Conservation (phyloP, 1,140 invertebrate species). For the Nymphalis io region DNA sequence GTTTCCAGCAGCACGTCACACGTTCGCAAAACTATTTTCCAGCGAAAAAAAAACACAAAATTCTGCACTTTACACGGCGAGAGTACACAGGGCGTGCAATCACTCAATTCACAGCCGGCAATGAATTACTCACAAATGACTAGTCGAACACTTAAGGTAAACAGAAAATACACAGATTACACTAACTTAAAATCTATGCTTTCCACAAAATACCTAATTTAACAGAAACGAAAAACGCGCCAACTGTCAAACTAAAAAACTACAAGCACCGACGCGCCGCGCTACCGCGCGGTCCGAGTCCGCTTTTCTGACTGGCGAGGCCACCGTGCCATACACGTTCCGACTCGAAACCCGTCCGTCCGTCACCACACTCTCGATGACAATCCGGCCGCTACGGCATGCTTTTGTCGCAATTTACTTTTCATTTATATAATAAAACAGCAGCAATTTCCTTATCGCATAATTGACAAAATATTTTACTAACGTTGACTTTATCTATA, state of each 20-base stretch:
- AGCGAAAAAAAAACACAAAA: constrained; percentile 66
- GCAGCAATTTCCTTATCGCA: constrained; percentile 61
- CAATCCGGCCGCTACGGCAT: constrained; percentile 56
- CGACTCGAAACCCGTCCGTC: constrained; percentile 50
- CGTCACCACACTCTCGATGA: constrained; percentile 52
- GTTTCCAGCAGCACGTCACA: constrained; percentile 49
- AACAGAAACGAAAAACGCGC: constrained; percentile 76
- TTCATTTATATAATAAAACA: constrained; percentile 70
- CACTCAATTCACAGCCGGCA: constrained; percentile 75
- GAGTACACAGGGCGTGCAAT: constrained; percentile 72
- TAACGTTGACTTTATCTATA: constrained; percentile 68
- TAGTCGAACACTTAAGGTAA: constrained; percentile 68
- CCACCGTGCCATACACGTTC: constrained; percentile 39
- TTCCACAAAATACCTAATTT: constrained; percentile 70
- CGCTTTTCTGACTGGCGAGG: constrained; percentile 69
- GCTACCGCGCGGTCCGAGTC: constrained; percentile 72
- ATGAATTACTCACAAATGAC: constrained; percentile 72
- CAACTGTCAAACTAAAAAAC: constrained; percentile 80
- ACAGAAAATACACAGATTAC: constrained; percentile 77
- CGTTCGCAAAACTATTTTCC: constrained; percentile 58
- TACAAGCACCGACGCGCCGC: constrained; percentile 76
- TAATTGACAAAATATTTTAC: constrained; percentile 72
- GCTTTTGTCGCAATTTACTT: constrained; percentile 70
- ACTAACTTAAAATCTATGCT: constrained; percentile 77
- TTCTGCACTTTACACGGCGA: constrained; percentile 64